phyloP scores from a whole-genome alignment of 2,888 invertebrate genomes.

The Petrolisthes manimaculis region DNA sequence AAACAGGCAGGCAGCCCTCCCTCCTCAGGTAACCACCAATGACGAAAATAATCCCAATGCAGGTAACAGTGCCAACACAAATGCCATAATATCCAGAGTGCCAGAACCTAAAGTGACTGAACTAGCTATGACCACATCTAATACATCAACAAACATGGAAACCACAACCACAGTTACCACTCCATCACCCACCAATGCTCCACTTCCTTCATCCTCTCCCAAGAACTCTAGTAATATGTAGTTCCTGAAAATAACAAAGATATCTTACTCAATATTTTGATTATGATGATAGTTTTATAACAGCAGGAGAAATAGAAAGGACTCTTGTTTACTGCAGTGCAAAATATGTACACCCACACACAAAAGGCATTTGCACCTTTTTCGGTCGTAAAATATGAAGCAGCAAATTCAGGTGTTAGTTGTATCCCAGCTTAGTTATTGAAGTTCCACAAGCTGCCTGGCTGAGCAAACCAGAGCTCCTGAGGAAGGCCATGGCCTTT shows the following conservation, averaged over 20 bases:
- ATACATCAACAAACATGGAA: slow-evolving; percentile 37
- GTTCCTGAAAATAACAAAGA: not conserved
- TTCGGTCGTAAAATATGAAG: too few relatives aligned
- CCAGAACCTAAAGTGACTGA: slow-evolving; percentile 48
- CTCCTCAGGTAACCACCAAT: slow-evolving; percentile 54
- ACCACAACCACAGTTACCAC: slow-evolving; percentile 27
- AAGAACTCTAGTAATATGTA: slow-evolving; percentile 39
- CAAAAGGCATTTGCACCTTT: too few relatives aligned
- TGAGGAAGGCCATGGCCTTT: too few relatives aligned
- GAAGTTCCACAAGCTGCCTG: too few relatives aligned
- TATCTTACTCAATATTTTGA: not conserved
- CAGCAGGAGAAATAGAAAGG: too few relatives aligned
- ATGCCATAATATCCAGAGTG: slow-evolving; percentile 26
- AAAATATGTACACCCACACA: too few relatives aligned
- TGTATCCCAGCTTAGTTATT: too few relatives aligned
- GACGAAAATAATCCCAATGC: slow-evolving; percentile 65
- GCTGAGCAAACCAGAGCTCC: too few relatives aligned
- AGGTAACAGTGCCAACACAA: slow-evolving; percentile 60
- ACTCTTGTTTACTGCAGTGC: too few relatives aligned
- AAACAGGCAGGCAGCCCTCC: slow-evolving; percentile 25
- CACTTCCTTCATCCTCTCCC: slow-evolving; percentile 17
- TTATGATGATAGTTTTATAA: too few relatives aligned
- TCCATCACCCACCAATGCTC: slow-evolving; percentile 24
- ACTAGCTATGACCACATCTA: slow-evolving; percentile 46
- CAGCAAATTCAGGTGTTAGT: too few relatives aligned